A percentile compares a stretch with the other conserved stretches of the same genome.
phyloP scores from a whole-genome alignment of 2,113 vertebrate species.

The Natator depressus region DNA sequence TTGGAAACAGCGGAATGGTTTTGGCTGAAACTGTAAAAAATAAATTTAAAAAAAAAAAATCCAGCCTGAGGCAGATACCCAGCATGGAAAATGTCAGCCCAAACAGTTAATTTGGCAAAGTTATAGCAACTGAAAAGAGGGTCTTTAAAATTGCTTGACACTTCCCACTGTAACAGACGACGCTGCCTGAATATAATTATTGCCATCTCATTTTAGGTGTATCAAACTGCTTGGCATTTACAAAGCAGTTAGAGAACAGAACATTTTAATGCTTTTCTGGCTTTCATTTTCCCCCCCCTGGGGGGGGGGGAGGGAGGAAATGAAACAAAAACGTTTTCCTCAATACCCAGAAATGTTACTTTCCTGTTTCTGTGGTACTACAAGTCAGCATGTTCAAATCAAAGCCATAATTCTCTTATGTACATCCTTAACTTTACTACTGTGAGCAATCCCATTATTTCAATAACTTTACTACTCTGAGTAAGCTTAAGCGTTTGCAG shows the following conservation, averaged over 20 bases:
- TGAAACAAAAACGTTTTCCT: background rate
- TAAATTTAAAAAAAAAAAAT: background rate
- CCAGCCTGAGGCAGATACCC: background rate
- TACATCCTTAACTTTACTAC: background rate
- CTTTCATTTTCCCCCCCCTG: background rate
- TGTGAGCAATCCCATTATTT: background rate
- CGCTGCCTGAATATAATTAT: background rate
- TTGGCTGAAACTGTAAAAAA: background rate
- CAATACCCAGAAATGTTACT: background rate
- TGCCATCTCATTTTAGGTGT: background rate
- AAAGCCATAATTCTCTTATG: background rate
- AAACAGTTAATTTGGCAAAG: background rate
- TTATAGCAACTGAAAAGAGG: background rate
- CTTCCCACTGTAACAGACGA: background rate
- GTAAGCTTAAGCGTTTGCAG: background rate
- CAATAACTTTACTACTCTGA: background rate
- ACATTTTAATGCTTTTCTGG: background rate
- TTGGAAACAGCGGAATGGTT: background rate
- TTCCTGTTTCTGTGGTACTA: background rate
- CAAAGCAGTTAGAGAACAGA: background rate
- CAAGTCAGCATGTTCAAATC: background rate
- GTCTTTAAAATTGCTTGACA: background rate
- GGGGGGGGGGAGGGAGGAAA: background rate
- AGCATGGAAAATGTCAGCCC: background rate
- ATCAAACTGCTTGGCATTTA: background rate